These are phyloP conservation scores for Drosophila orena DNA, from an alignment of 1,140 invertebrate species.

Conservation along the genomic window DNA sequence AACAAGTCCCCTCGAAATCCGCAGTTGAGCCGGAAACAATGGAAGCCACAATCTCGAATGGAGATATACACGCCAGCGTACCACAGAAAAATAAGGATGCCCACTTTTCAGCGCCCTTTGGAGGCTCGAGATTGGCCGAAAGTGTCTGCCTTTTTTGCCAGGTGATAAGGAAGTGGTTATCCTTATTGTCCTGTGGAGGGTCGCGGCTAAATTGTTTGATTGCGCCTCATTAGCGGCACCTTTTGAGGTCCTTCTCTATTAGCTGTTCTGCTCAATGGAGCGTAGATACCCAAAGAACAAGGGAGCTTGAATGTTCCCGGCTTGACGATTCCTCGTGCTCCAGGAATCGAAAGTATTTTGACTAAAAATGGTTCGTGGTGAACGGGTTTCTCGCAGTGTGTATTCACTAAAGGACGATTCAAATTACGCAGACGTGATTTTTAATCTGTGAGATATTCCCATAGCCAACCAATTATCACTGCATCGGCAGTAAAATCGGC, in stretches of 20 bases:
- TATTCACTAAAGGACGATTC: neutral
- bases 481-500: conserved; percentile 9
- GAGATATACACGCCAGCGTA: neutral
- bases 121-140: conserved; percentile 9
- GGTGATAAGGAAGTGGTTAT: conserved; percentile 51
- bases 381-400: no score
- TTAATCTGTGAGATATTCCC: neutral
- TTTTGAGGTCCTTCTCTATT: conserved; percentile 20
- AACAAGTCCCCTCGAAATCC: conserved; percentile 32
- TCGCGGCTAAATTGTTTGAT: conserved; percentile 50
- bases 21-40: conserved; percentile 54
- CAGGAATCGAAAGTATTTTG: no score
- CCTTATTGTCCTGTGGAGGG: conserved; percentile 40
- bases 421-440: conserved; percentile 2
- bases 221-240: conserved; percentile 53
- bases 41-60: conserved; percentile 20
- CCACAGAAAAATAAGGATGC: conserved; percentile 28
- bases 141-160: conserved; percentile 36
- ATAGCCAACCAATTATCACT: conserved; percentile 33
- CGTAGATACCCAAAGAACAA: conserved; percentile 15
- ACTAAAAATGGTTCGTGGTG: no score
- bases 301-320: no score
- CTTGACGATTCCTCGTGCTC: no score
- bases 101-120: conserved; percentile 44
- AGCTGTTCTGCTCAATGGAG: conserved; percentile 23